Base-by-base conservation (phyloP, 2,888 invertebrate genomes). In the Lymantria monacha region DNA sequence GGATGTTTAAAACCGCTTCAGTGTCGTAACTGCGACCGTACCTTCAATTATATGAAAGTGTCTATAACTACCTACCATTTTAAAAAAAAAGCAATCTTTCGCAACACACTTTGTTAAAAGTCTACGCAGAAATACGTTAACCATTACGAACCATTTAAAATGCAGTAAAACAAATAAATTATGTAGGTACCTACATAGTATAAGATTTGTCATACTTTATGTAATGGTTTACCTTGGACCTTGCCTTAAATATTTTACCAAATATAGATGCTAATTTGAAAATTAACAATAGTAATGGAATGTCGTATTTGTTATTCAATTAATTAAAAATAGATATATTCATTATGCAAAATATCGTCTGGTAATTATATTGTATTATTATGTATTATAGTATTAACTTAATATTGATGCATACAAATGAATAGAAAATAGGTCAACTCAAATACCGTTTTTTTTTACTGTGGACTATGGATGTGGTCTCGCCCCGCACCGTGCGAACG, bases 1-100 rank as follows among this genome's bases (percentile, higher is more conserved):
- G 81, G 86, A 87, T 77, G 79, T 80, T 75, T 72, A 72, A 68
- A 80, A 81, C 76, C 66, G 68, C 70, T 66, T 68, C 61, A 57
- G 67, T 85, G 84, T 80, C 82, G 85, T 73, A 83, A 87, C 66
- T 51, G 55, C 55, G 50, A 69, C 70, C 64, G 72, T 74, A 76
- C 79, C 77, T 77, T 62, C 69, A 69, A 71, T 66, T 69, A 63
- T 68, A 72, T 75, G 73, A 63, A 60, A 59, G 31, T 67, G 61
- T 57, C 33, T 10, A 33, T 33, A 33, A 3, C 33, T 10, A 33
- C 10, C 9, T 73, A 68, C 64, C 61, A 62, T 59, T 60, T 57
- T 61, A 70, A 71, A 72, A 53, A 65, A 68, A 41, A 60, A 70
- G 72, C 70, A 66, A 52, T 57, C 67, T 81, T 79, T 79, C 75